Percentiles rank a stretch among this genome's conserved stretches.
These are phyloP conservation scores for Phylloscopus trochilus DNA, from an alignment of 2,113 vertebrate species.

Conservation along the genomic window DNA sequence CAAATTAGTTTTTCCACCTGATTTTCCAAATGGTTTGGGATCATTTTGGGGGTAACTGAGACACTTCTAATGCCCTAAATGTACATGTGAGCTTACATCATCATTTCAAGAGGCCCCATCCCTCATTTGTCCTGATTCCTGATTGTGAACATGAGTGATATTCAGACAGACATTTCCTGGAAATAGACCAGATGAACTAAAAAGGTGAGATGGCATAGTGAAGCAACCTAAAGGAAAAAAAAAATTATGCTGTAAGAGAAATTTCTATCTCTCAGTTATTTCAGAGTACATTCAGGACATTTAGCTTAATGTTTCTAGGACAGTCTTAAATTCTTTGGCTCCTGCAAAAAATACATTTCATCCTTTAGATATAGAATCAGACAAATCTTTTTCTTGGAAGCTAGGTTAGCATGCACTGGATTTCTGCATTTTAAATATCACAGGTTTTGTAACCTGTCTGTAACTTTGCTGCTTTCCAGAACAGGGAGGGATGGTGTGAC, in stretches of 20 bases:
- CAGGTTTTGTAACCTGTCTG: neutral
- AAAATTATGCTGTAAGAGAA: neutral
- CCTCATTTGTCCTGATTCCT: neutral
- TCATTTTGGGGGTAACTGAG: accelerated
- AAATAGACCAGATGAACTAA: neutral
- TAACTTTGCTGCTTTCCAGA: neutral
- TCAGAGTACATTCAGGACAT: neutral
- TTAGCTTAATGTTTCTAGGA: neutral
- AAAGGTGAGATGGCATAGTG: neutral
- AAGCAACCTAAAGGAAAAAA: neutral
- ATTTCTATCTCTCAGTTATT: neutral
- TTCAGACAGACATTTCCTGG: neutral
- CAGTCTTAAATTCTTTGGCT: neutral
- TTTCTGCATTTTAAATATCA: neutral
- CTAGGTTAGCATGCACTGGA: neutral
- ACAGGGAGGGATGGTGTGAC: accelerated
- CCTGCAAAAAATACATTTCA: neutral
- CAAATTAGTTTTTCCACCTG: neutral
- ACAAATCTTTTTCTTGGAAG: neutral
- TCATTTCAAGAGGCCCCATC: neutral
- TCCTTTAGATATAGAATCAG: neutral
- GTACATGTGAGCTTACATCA: neutral
- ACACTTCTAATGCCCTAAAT: neutral
- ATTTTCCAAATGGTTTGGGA: neutral
- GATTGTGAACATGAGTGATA: neutral